Evolutionary conservation across 2,113 vertebrate species (phyloP).

Genomic region (Gadus macrocephalus): DNA sequence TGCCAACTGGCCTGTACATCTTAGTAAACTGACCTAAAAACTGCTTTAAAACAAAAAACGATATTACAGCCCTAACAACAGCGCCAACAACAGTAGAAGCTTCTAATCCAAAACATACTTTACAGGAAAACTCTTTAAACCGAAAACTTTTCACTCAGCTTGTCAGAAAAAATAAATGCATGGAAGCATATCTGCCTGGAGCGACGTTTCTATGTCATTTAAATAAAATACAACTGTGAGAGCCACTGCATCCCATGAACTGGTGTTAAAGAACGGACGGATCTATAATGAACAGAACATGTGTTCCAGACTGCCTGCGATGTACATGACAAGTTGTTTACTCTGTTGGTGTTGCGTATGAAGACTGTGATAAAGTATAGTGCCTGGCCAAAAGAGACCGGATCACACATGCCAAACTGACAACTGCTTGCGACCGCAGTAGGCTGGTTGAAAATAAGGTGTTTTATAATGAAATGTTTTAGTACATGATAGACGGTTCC

Average conservation of each 20-base stretch:
- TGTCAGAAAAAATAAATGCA: too few species aligned
- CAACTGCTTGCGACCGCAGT: conserved; percentile 3
- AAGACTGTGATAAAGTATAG: conserved; percentile 10
- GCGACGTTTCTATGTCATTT: too few species aligned
- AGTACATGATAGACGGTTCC: conserved; percentile 27
- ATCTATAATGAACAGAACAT: neutral
- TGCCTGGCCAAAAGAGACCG: conserved; percentile 17
- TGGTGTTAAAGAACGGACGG: too few species aligned
- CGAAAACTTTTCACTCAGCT: too few species aligned
- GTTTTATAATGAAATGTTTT: conserved; percentile 29
- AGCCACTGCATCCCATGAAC: conserved; percentile 17
- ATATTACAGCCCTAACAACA: too few species aligned
- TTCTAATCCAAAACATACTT: too few species aligned
- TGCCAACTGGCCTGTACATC: conserved; percentile 20
- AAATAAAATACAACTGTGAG: conserved; percentile 10
- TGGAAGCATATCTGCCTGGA: too few species aligned
- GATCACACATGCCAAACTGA: neutral
- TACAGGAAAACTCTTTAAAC: too few species aligned
- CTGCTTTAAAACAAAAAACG: neutral
- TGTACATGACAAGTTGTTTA: conserved; percentile 24
- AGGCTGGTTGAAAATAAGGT: too few species aligned
- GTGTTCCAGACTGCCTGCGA: conserved; percentile 22
- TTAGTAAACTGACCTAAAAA: conserved; percentile 14
- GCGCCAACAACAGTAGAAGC: too few species aligned
- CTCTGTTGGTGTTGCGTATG: conserved; percentile 34